Evolutionary conservation across 2,797 vertebrate species (phyloP).

Genomic region (Melanotaenia boesemani): DNA sequence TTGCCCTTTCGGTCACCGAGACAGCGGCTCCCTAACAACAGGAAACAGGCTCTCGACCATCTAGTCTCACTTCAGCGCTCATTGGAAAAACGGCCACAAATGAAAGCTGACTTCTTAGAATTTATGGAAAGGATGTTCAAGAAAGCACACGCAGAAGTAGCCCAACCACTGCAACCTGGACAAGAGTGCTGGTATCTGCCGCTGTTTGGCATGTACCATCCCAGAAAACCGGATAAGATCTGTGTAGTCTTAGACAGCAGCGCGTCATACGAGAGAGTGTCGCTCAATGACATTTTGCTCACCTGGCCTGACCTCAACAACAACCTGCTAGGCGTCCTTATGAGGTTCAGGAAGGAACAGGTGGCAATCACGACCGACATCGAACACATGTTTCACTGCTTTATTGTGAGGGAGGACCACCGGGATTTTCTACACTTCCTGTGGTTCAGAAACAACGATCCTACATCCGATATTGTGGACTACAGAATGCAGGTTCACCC

Average conservation of each 20-base stretch:
- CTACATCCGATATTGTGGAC: not conserved
- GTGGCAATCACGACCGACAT: not conserved
- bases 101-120: conserved; percentile 5
- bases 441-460: not conserved
- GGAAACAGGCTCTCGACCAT: not conserved
- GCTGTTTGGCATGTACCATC: too few relatives aligned
- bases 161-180: not conserved
- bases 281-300: not conserved
- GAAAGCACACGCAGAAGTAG: not conserved
- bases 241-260: too few relatives aligned
- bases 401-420: not conserved
- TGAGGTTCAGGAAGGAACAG: conserved; percentile 14
- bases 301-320: conserved; percentile 13
- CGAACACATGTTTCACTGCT: conserved; percentile 18
- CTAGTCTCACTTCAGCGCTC: not conserved
- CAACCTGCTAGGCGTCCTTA: not conserved
- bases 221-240: too few relatives aligned
- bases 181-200: conserved; percentile 20
- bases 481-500: conserved; percentile 9
- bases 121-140: conserved; percentile 27
- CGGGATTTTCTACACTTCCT: not conserved
- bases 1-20: not conserved
- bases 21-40: not conserved
- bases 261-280: too few relatives aligned
- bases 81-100: not conserved